Evolutionary conservation across 2,888 invertebrate genomes (phyloP).

Genomic region (Lasioglossum oenotherae): DNA sequence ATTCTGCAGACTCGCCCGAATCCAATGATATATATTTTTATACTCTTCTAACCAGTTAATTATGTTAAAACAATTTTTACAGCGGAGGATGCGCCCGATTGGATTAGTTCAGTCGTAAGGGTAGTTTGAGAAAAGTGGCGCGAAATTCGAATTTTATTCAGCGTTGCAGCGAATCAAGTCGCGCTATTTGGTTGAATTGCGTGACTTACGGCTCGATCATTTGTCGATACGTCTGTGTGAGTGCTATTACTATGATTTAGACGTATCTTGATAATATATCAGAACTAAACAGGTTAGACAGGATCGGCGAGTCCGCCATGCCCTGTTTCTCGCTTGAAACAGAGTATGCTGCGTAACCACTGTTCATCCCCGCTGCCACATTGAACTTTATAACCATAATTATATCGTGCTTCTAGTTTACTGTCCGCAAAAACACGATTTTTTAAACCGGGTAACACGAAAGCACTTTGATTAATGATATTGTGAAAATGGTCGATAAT

Average conservation of each 20-base stretch:
- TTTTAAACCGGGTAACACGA: neutral
- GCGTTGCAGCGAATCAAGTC: neutral
- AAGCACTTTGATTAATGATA: neutral
- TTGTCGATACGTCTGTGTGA: neutral
- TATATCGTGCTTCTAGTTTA: neutral
- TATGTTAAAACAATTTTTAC: neutral
- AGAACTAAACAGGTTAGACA: conserved; percentile 5
- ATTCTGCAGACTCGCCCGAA: neutral
- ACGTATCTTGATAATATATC: neutral
- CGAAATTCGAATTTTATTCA: neutral
- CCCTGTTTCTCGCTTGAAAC: conserved; percentile 9
- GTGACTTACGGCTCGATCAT: neutral
- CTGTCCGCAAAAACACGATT: neutral
- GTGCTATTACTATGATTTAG: neutral
- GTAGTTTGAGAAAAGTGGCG: neutral
- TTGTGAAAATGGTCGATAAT: neutral
- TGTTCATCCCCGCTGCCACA: neutral
- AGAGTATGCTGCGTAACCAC: conserved; percentile 10
- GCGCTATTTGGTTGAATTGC: neutral
- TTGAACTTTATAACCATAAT: neutral
- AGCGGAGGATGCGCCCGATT: neutral
- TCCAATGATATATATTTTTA: neutral
- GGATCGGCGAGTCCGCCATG: neutral
- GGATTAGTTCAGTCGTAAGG: neutral
- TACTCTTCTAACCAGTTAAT: neutral